Evolutionary conservation across 2,888 invertebrate genomes (phyloP).

Genomic region (Andrena minutula): DNA sequence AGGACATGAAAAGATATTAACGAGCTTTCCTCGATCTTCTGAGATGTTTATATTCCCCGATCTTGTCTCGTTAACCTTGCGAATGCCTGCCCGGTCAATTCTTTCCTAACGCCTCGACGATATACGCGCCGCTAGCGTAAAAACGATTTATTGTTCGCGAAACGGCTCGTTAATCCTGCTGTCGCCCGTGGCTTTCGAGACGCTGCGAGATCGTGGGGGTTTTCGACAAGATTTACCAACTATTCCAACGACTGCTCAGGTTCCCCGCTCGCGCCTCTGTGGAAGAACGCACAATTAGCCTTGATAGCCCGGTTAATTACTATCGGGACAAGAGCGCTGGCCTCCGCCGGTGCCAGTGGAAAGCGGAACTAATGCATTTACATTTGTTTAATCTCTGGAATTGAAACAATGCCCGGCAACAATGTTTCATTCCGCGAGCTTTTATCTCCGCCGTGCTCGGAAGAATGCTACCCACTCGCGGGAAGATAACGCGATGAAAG

Average conservation of each 20-base stretch:
- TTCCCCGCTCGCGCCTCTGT: slow-evolving; percentile 11
- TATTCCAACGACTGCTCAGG: not conserved
- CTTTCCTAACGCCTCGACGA: not conserved
- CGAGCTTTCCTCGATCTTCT: too few relatives aligned
- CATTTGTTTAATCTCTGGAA: slow-evolving; percentile 15
- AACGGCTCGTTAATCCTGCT: not conserved
- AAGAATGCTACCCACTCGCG: too few relatives aligned
- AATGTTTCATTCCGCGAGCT: not conserved
- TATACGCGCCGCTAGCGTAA: not conserved
- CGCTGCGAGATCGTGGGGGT: not conserved
- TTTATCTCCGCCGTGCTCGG: too few relatives aligned
- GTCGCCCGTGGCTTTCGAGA: not conserved
- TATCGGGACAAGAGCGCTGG: slow-evolving; percentile 12
- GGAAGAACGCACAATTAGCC: slow-evolving; percentile 11
- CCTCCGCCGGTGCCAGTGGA: not conserved
- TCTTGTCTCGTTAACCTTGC: not conserved
- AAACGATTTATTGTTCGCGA: slow-evolving; percentile 5
- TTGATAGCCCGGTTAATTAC: slow-evolving; percentile 36
- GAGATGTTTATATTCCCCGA: too few relatives aligned
- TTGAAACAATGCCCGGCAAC: slow-evolving; percentile 13
- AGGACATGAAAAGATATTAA: too few relatives aligned
- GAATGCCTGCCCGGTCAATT: not conserved
- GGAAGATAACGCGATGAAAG: not conserved
- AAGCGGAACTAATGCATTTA: slow-evolving; percentile 24
- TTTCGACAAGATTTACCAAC: slow-evolving; percentile 23